phyloP scores from a whole-genome alignment of 2,888 invertebrate genomes.

The Escarpia spicata region DNA sequence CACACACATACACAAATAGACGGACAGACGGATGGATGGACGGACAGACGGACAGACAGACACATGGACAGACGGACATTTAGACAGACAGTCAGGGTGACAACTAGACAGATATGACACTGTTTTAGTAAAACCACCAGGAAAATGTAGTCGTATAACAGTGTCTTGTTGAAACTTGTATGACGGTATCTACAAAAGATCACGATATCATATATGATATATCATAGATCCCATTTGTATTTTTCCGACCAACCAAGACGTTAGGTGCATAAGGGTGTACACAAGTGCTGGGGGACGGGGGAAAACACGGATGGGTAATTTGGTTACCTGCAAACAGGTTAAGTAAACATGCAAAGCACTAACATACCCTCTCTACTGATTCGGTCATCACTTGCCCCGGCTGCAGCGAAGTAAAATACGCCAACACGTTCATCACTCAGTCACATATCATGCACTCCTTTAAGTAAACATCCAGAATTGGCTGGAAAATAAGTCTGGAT shows the following conservation, averaged over 20 bases:
- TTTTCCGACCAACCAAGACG: not conserved
- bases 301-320: not conserved
- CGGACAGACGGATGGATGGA: not conserved
- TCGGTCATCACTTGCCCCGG: not conserved
- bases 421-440: not conserved
- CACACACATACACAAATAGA: not conserved
- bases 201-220: no score
- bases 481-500: no score
- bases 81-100: not conserved
- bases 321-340: not conserved
- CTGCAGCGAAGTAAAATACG: not conserved
- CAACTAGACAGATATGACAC: not conserved
- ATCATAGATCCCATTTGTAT: not conserved
- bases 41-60: not conserved
- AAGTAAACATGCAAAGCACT: not conserved
- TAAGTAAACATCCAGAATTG: no score
- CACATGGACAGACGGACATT: not conserved
- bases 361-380: not conserved
- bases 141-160: not conserved
- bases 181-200: no score
- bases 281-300: not conserved
- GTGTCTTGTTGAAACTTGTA: not conserved
- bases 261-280: not conserved
- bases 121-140: not conserved
- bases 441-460: not conserved